Percentiles rank a stretch among this genome's conserved stretches.
These are phyloP conservation scores for Cardinalis cardinalis DNA, from an alignment of 2,113 vertebrate genomes.

Conservation along the genomic window DNA sequence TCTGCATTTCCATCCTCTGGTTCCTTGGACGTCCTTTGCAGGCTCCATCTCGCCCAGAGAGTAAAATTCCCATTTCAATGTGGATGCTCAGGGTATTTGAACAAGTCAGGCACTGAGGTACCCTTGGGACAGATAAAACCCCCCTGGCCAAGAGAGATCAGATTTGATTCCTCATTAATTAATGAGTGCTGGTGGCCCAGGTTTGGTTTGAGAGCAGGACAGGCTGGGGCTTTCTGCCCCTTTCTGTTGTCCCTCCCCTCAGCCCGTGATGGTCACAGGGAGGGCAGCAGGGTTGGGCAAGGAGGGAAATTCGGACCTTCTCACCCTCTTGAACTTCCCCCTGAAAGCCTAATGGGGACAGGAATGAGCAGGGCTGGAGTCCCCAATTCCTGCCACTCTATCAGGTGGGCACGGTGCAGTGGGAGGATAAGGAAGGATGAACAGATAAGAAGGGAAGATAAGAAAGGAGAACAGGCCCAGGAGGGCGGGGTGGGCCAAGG, in stretches of 20 bases:
- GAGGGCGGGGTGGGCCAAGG: neutral
- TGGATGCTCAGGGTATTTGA: neutral
- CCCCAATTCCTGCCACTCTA: neutral
- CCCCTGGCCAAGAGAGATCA: neutral
- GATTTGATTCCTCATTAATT: neutral
- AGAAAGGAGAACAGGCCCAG: neutral
- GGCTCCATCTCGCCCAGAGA: neutral
- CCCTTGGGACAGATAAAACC: neutral
- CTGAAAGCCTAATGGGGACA: neutral
- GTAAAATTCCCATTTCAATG: neutral
- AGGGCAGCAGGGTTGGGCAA: neutral
- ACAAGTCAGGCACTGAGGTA: fast-evolving
- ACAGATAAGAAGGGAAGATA: neutral
- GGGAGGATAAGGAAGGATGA: neutral
- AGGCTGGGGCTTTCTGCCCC: neutral
- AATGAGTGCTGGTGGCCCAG: neutral
- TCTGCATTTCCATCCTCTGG: neutral
- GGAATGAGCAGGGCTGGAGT: neutral
- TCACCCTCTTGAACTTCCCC: neutral
- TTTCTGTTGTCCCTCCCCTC: neutral
- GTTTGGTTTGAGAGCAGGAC: neutral
- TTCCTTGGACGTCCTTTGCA: neutral
- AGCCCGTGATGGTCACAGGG: fast-evolving
- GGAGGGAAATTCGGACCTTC: neutral
- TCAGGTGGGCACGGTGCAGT: fast-evolving